A percentile compares a stretch with the other conserved stretches of the same genome.
Evolutionary conservation across 2,888 invertebrate genomes (phyloP).

Genomic region (Gisinianus flammeolus): DNA sequence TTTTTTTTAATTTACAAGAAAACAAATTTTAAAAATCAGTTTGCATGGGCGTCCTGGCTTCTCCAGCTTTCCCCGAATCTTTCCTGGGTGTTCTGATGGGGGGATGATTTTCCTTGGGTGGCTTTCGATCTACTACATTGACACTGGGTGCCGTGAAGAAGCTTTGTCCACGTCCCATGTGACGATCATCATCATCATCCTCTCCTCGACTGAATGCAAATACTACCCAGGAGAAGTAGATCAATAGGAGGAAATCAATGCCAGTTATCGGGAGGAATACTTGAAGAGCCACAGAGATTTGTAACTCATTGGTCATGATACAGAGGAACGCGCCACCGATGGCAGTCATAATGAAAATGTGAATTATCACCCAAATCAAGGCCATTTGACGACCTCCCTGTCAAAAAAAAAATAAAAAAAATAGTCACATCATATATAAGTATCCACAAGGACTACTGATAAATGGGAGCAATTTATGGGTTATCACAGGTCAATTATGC

Average conservation of each 20-base stretch:
- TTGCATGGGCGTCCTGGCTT: slow-evolving; percentile 34
- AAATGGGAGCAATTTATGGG: no score
- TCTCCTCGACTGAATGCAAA: slow-evolving; percentile 50
- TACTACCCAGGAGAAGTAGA: slow-evolving; percentile 58
- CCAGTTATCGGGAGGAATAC: slow-evolving; percentile 56
- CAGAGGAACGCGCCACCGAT: slow-evolving; percentile 57
- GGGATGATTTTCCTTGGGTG: neutral
- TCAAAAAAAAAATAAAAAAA: neutral
- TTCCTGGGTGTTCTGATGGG: slow-evolving; percentile 32
- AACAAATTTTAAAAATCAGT: slow-evolving; percentile 33
- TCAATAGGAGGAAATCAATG: slow-evolving; percentile 54
- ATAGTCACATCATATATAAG: neutral
- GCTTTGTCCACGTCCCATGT: slow-evolving; percentile 5
- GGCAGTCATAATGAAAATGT: slow-evolving; percentile 56
- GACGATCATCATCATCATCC: slow-evolving; percentile 32
- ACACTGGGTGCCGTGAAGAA: slow-evolving; percentile 28
- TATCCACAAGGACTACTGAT: no score
- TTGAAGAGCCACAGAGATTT: slow-evolving; percentile 52
- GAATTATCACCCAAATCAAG: slow-evolving; percentile 57
- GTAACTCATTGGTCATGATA: slow-evolving; percentile 58
- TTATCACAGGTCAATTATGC: no score
- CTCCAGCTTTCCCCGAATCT: slow-evolving; percentile 21
- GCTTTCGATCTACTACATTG: slow-evolving; percentile 1
- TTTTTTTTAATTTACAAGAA: neutral
- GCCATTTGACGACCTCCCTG: slow-evolving; percentile 58